Evolutionary conservation across 2,888 invertebrate species (phyloP), one percentile per base, ranked within the genome.

Genomic region (Scaptomyza caliginosa): DNA sequence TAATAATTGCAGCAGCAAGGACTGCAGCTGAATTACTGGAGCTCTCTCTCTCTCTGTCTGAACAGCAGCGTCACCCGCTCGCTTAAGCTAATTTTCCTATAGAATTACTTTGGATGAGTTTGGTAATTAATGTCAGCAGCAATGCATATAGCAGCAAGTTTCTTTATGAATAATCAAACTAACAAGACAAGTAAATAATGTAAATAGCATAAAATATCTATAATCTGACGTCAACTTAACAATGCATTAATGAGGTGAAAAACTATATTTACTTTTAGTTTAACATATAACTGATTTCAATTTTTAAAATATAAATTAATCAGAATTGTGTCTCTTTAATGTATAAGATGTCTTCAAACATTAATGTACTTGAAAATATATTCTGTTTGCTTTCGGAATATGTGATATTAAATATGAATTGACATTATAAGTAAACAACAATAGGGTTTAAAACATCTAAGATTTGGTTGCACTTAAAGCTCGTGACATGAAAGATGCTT

Each of bases 41-140:
- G 6, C 13, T 28, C 30, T 30, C 10, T 59, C 67, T 36, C 26
- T 19, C 7, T 4, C 51, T 17, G 4, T n/a, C 21, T 23, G 30
- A 73, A 21, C 55, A 19, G 52, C 21, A 51, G 52, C 45, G 46
- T 8, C 21, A 36, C 28, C 19, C 51, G 67, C 68, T 71, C 50
- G 67, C 67, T 73, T 86, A 86, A 88, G 67, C 75, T 77, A 86
- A 88, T 86, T 88, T 86, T 86, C 74, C 74, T 63, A 67, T 83
- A 72, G 75, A 84, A 77, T 83, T 86, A 86, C 86, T 77, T 84
- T 73, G 67, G 72, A 86, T 81, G 75, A 88, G 84, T 83, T 86
- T 77, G 78, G 71, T 86, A 88, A 88, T 88, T 84, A 88, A 83
- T 75, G 77, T 56, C 66, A 75, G 58, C 34, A 16, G 13, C 32